Conservation (phyloP, 2,888 invertebrate species). For the Drosophila koepferae region DNA sequence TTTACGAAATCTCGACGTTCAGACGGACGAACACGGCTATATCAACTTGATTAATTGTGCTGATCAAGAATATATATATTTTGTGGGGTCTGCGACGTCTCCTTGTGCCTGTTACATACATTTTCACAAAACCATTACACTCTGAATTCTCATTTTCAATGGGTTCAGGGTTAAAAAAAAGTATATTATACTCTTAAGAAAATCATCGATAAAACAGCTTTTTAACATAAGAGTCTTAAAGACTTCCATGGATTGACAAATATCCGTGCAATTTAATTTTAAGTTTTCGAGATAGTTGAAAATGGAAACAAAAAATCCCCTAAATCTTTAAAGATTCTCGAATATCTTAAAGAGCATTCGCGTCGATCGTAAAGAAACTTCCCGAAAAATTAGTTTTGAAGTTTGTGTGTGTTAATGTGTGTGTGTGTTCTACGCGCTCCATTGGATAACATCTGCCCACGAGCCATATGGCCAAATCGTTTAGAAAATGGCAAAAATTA, state of each 20-base stretch:
- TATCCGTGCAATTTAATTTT: too few relatives aligned
- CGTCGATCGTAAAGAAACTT: slow-evolving; percentile 2
- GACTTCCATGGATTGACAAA: not conserved
- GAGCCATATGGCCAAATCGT: slow-evolving; percentile 30
- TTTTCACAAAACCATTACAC: too few relatives aligned
- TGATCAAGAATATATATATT: too few relatives aligned
- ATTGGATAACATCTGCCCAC: slow-evolving; percentile 31
- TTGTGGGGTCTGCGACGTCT: too few relatives aligned
- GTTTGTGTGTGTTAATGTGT: not conserved
- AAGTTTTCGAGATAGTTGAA: not conserved
- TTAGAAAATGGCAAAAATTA: slow-evolving; percentile 33
- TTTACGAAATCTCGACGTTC: too few relatives aligned
- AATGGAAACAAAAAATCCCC: not conserved
- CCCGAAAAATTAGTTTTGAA: not conserved
- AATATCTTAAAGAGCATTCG: not conserved
- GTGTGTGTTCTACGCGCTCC: not conserved
- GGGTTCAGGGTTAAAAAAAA: too few relatives aligned
- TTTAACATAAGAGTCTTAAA: not conserved
- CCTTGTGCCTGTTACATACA: too few relatives aligned
- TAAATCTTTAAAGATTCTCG: not conserved
- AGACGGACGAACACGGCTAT: too few relatives aligned
- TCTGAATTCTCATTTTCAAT: too few relatives aligned
- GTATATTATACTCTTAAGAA: too few relatives aligned
- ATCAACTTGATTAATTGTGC: too few relatives aligned
- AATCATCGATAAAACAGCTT: too few relatives aligned